A percentile compares a stretch with the other conserved stretches of the same genome.
phyloP scores from a whole-genome alignment of 2,888 invertebrate genomes.

The Siphlonurus alternatus region DNA sequence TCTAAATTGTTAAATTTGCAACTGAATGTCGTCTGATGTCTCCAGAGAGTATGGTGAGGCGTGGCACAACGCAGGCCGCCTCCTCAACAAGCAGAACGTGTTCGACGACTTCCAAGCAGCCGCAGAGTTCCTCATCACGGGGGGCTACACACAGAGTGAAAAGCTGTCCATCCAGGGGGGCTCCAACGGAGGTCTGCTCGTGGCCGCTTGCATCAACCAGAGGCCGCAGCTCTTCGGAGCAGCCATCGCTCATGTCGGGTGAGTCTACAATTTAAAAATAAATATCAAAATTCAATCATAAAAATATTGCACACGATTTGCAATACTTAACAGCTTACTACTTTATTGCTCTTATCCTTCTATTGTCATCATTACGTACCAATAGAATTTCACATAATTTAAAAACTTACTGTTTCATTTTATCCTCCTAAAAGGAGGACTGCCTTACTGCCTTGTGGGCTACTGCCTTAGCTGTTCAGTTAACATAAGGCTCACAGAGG shows the following conservation, averaged over 20 bases:
- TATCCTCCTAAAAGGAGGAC: too few relatives aligned
- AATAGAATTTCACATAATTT: too few relatives aligned
- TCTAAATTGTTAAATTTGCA: too few relatives aligned
- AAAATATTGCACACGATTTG: too few relatives aligned
- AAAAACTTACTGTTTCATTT: too few relatives aligned
- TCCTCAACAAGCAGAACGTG: constrained; percentile 87
- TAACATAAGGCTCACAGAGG: too few relatives aligned
- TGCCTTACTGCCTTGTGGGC: too few relatives aligned
- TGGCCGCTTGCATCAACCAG: constrained; percentile 89
- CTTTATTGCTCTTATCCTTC: too few relatives aligned
- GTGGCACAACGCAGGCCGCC: constrained; percentile 89
- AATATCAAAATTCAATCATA: constrained; percentile 1
- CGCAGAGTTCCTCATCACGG: constrained; percentile 66
- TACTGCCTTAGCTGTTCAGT: too few relatives aligned
- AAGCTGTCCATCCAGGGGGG: constrained; percentile 83
- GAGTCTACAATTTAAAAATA: too few relatives aligned
- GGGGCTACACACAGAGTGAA: constrained; percentile 57
- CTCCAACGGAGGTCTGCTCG: constrained; percentile 93
- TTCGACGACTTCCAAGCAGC: constrained; percentile 94
- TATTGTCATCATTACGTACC: too few relatives aligned
- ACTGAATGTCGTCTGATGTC: constrained; percentile 10
- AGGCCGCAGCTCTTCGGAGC: constrained; percentile 87
- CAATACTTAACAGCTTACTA: too few relatives aligned
- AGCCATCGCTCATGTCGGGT: constrained; percentile 90
- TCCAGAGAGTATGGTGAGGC: constrained; percentile 87